Conservation (phyloP, 2,888 invertebrate species). For the Acanthacorydalis orientalis region DNA sequence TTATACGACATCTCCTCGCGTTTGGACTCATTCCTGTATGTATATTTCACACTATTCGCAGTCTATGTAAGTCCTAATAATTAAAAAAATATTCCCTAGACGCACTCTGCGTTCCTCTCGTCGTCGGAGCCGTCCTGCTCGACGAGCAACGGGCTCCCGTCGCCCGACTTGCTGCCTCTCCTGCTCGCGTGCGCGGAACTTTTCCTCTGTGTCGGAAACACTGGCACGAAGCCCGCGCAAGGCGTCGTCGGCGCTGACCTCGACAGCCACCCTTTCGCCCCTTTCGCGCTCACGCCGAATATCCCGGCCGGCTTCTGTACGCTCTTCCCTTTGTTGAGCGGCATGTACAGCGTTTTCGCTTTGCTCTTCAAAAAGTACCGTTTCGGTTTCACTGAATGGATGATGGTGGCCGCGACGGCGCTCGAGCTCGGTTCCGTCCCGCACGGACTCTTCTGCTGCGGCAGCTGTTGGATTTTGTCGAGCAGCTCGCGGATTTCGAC, state of each 20-base stretch:
- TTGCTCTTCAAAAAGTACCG: constrained; percentile 34
- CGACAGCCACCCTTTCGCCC: constrained; percentile 41
- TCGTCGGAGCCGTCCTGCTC: constrained; percentile 34
- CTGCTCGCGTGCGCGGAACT: constrained; percentile 29
- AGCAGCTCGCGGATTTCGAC: constrained; percentile 55
- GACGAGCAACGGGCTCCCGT: constrained; percentile 44
- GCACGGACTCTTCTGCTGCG: constrained; percentile 26
- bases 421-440: not conserved
- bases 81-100: not conserved
- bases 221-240: constrained; percentile 46
- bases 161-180: constrained; percentile 32
- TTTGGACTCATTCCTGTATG: too few relatives aligned
- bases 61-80: too few relatives aligned
- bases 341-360: constrained; percentile 55
- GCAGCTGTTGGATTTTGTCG: constrained; percentile 52
- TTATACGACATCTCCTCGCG: too few relatives aligned
- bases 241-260: constrained; percentile 70
- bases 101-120: constrained; percentile 12
- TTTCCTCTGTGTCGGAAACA: constrained; percentile 40
- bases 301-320: constrained; percentile 11
- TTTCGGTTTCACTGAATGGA: constrained; percentile 12
- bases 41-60: too few relatives aligned
- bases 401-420: not conserved
- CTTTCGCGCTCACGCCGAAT: constrained; percentile 3
- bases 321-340: constrained; percentile 29